Evolutionary conservation across 2,113 vertebrate genomes (phyloP), one percentile per base, ranked within the genome.

Genomic region (Peromyscus polionotus): DNA sequence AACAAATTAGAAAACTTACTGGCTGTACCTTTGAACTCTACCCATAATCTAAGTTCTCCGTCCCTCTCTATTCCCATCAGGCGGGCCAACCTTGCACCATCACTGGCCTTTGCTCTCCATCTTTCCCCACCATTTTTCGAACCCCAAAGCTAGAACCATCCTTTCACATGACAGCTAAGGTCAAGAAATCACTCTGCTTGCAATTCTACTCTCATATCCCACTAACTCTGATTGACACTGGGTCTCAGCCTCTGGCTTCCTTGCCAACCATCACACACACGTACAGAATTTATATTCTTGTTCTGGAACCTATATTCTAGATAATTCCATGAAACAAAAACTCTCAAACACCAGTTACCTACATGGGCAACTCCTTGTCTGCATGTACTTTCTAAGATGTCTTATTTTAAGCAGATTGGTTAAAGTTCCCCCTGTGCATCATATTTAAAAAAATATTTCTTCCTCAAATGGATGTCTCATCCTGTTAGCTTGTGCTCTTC

Each of bases 321-420:
- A 39, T 91, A 2, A 88, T 91, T 72, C 7, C 11, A 77, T 42
- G 48, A 45, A 31, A 16, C 12, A 51, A 70, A 70, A 81, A 51
- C 5, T 26, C 14, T 96, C 42, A 63, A 13, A 80, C 7, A 36
- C 61, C 57, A 28, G 10, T n/a, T 75, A 26, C 7, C 16, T 63
- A 39, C 0, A 0, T 86, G 63, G 63, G 3, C 9, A 95, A 65
- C 42, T 14, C 45, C 33, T 89, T 33, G 70, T 2, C 31, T 80
- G 19, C 65, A 57, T 96, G 36, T 57, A 31, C 54, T 91, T n/a
- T 92, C 76, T 75, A 33, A 73, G 10, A 81, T 61, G 31, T 54
- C 39, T 51, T 28, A 79, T 91, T 87, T 97, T 67, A 51, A 93
- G n/a, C 16, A 42, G 73, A 70, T 16, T 22, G 48, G 54, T n/a